Base-by-base conservation (phyloP, 2,888 invertebrate genomes). In the Octonoba sinensis region DNA sequence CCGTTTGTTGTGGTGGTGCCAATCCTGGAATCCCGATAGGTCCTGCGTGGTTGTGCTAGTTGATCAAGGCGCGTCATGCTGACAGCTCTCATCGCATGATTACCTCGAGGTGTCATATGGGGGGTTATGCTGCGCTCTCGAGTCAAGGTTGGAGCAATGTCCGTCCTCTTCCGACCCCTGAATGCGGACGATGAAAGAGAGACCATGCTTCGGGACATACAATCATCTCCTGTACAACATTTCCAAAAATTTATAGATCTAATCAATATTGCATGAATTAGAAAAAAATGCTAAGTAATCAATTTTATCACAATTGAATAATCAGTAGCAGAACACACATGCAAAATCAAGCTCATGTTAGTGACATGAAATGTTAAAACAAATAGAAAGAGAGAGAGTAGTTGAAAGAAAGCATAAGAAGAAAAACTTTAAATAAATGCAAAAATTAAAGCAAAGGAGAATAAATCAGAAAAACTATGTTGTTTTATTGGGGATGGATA, bases 1-100 rank as follows among this genome's bases (percentile, higher is more conserved):
- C 49, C 71, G 15, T 46, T 47, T 18, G 54, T 59, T 22, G 46
- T 64, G 65, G 69, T 64, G 69, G 67, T 62, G 49, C 20, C 47
- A n/a, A 8, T 59, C 15, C 44, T 12, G 57, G 49, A 67, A 22
- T 84, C 82, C 18, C 81, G 44, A 66, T 85, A 84, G 57, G 84
- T 82, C 47, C 83, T 76, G 86, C 93, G 91, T 86, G 94, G 93
- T 90, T 92, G 92, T 86, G 94, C 91, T 89, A 94, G 91, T 89
- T 93, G 93, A 92, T 96, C 96, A 91, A 96, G 92, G 87, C 96
- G 93, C 88, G 95, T 94, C 95, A 96, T 95, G 89, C 95, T 95
- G 91, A 94, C 94, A 88, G 96, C 95, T 92, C 96, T 75, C 74
- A 84, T 85, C 24, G 83, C 71, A 16, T 66, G 64, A 69, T 75